A percentile compares a stretch with the other conserved stretches of the same genome.
Conservation (phyloP, 23 tunicate genomes). For the Aplidium turbinatum region DNA sequence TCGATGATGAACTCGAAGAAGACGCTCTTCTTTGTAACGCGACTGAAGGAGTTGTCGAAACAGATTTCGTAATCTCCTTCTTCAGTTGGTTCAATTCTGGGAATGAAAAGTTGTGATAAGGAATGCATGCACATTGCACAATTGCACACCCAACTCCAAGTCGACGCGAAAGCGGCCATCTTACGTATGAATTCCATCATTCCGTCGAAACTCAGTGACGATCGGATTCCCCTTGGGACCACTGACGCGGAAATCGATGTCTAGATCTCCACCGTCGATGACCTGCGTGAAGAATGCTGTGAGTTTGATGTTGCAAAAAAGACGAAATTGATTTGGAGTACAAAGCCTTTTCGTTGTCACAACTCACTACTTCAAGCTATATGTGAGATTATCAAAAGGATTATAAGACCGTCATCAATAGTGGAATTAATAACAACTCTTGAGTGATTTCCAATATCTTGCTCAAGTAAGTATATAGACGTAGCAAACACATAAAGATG, state of each 20-base stretch:
- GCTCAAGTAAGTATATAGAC: too few species aligned
- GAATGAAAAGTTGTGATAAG: not conserved
- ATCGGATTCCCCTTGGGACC: slow-evolving; percentile 78
- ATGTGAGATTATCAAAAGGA: too few species aligned
- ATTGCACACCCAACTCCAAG: not conserved
- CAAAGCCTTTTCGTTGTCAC: too few species aligned
- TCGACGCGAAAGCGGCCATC: slow-evolving; percentile 1
- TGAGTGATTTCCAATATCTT: too few species aligned
- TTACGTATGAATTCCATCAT: slow-evolving; percentile 95
- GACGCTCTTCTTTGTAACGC: slow-evolving; percentile 80
- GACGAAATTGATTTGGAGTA: too few species aligned
- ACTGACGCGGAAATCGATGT: slow-evolving; percentile 76
- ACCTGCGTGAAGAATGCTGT: slow-evolving; percentile 74
- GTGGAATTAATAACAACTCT: too few species aligned
- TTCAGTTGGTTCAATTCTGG: slow-evolving; percentile 68
- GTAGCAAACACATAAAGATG: too few species aligned
- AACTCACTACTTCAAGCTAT: too few species aligned
- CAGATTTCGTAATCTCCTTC: slow-evolving; percentile 91
- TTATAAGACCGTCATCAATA: too few species aligned
- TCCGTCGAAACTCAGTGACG: slow-evolving; percentile 61
- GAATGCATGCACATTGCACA: not conserved
- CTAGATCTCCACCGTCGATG: slow-evolving; percentile 95
- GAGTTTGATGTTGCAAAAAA: too few species aligned
- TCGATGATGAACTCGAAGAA: slow-evolving; percentile 90
- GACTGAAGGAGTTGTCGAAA: slow-evolving; percentile 94